These are phyloP conservation scores for Pyrgilauda ruficollis DNA, from an alignment of 2,113 vertebrate species.

Conservation along the genomic window DNA sequence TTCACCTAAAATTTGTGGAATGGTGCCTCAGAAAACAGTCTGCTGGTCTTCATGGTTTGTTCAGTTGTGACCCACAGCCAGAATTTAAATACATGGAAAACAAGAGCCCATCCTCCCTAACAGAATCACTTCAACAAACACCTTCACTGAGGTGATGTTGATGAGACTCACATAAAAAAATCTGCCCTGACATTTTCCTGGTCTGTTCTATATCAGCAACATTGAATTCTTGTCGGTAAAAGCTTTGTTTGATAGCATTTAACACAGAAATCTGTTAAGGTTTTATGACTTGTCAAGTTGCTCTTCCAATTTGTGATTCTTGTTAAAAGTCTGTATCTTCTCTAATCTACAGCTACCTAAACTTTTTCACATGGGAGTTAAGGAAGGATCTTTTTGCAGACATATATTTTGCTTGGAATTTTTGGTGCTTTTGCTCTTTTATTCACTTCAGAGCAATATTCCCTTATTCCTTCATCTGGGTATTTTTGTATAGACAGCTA, in stretches of 20 bases:
- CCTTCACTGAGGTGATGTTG: neutral
- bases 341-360: neutral
- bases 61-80: neutral
- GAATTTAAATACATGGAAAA: neutral
- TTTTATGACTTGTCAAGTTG: neutral
- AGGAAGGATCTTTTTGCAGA: neutral
- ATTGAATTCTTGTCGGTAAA: accelerated
- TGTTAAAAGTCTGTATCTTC: neutral
- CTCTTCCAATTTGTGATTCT: neutral
- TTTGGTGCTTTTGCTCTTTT: neutral
- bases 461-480: neutral
- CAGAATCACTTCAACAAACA: neutral
- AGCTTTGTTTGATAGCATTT: neutral
- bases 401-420: neutral
- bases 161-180: neutral
- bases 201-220: neutral
- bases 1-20: neutral
- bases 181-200: neutral
- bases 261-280: neutral
- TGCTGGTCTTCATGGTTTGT: neutral
- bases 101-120: accelerated
- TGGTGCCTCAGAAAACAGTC: neutral
- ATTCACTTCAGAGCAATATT: neutral
- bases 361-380: neutral
- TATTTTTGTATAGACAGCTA: neutral